Percentiles rank a stretch among this genome's conserved stretches.
phyloP scores from a whole-genome alignment of 2,888 invertebrate genomes.

The Nymphalis polychloros region DNA sequence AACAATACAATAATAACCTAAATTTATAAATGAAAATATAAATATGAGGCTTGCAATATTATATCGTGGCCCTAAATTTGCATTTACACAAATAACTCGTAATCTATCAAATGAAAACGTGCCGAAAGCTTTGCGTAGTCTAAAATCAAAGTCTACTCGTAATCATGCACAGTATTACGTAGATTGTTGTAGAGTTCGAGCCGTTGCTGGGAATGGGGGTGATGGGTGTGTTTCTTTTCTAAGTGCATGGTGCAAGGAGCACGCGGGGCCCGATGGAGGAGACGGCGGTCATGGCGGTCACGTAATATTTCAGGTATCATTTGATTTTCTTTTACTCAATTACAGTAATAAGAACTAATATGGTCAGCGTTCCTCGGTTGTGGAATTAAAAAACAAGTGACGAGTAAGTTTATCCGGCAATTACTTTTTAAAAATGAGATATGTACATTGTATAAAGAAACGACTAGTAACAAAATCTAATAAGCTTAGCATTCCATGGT shows the following conservation, averaged over 20 bases:
- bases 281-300: conserved; percentile 98
- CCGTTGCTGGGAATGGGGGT: conserved; percentile 94
- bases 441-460: too few relatives aligned
- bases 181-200: conserved; percentile 85
- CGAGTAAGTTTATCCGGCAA: too few relatives aligned
- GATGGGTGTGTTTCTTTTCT: conserved; percentile 95
- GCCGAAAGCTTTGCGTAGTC: conserved; percentile 66
- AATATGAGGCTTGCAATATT: conserved; percentile 39
- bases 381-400: too few relatives aligned
- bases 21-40: conserved; percentile 3
- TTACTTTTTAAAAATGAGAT: too few relatives aligned
- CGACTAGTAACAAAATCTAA: too few relatives aligned
- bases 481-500: too few relatives aligned
- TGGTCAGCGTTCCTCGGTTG: too few relatives aligned
- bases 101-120: conserved; percentile 53
- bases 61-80: conserved; percentile 33
- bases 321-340: not conserved
- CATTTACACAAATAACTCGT: conserved; percentile 40
- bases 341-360: too few relatives aligned
- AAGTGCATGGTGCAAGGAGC: conserved; percentile 90
- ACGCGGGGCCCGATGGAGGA: conserved; percentile 97
- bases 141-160: conserved; percentile 67
- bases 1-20: conserved; percentile 24
- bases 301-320: conserved; percentile 85
- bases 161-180: conserved; percentile 83